Base-by-base conservation (phyloP, 2,797 vertebrate species). In the Knipowitschia caucasica region DNA sequence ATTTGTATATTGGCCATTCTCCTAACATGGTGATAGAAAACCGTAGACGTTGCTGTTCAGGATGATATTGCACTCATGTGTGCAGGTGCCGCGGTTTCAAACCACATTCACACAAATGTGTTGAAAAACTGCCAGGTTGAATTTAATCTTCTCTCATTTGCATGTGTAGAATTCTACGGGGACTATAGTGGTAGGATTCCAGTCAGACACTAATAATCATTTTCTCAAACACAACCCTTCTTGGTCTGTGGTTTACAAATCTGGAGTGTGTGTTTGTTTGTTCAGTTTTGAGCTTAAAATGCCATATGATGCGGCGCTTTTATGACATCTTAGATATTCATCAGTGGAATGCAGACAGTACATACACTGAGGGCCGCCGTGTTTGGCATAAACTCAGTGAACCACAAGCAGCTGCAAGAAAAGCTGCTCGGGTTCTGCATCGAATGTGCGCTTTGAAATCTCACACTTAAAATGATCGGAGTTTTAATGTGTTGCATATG, bases 301-400 rank as follows among this genome's bases (percentile, higher is more conserved):
- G 31, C 55, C 34, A 17, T 14, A 30, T 26, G 18, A 57, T 31
- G 26, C 14, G n/a, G 2, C 2, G 21, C 24, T 51, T 24, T 2
- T 11, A 2, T 7, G 21, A 38, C 46, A 23, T 36, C 15, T 18
- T 29, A 55, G 42, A 56, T 45, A 55, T 33, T 26, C 46, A 56
- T 52, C 42, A 36, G 57, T 15, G 29, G 27, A 27, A 27, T 20
- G 25, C 49, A 25, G 53, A 51, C 51, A 38, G 35, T 15, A 5
- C 25, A 39, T 53, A 47, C 36, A 35, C 20, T 5, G 31, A 40
- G 53, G n/a, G 38, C 40, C 14, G n/a, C 21, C 23, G 7, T 43
- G 53, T 56, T 62, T 14, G 51, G 42, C 47, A 36, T 33, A 58
- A 35, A 60, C 69, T n/a, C 40, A 0, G 14, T 59, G 59, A 72